A percentile compares a stretch with the other conserved stretches of the same genome.
phyloP scores from a whole-genome alignment of 2,888 invertebrate genomes.

The Eurois occulta region DNA sequence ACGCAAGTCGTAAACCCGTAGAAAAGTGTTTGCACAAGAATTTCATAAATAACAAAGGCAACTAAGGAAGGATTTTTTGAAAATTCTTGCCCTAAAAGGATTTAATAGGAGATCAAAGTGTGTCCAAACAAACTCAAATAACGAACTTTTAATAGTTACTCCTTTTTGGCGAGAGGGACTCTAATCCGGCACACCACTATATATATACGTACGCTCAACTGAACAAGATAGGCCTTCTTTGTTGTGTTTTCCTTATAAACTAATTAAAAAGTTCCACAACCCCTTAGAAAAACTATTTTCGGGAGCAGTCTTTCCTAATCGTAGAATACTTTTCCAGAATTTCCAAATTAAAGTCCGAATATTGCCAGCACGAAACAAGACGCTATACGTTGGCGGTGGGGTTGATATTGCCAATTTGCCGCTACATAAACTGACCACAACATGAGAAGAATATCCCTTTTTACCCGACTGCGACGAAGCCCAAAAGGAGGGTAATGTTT shows the following conservation, averaged over 20 bases:
- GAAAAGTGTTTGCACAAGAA: not conserved
- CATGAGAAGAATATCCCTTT: constrained; percentile 1
- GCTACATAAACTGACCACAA: constrained; percentile 33
- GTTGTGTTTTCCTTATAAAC: constrained; percentile 2
- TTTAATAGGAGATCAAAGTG: not conserved
- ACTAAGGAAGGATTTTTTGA: not conserved
- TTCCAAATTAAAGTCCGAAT: constrained; percentile 27
- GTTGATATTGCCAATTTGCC: constrained; percentile 45
- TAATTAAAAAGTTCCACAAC: constrained; percentile 36
- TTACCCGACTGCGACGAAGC: not conserved
- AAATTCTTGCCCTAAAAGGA: not conserved
- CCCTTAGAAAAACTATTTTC: constrained; percentile 40
- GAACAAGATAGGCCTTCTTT: not conserved
- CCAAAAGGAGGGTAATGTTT: constrained; percentile 8
- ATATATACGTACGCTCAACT: not conserved
- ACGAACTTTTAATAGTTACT: not conserved
- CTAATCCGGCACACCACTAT: not conserved
- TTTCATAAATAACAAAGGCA: not conserved
- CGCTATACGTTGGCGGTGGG: not conserved
- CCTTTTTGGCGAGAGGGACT: not conserved
- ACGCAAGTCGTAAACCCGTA: too few species aligned
- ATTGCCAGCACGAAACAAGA: not conserved
- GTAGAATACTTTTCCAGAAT: constrained; percentile 6
- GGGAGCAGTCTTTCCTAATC: not conserved
- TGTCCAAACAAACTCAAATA: not conserved